These are phyloP conservation scores for Exaiptasia diaphana DNA, from an alignment of 64 coral and sea anemone genomes.

Conservation along the genomic window DNA sequence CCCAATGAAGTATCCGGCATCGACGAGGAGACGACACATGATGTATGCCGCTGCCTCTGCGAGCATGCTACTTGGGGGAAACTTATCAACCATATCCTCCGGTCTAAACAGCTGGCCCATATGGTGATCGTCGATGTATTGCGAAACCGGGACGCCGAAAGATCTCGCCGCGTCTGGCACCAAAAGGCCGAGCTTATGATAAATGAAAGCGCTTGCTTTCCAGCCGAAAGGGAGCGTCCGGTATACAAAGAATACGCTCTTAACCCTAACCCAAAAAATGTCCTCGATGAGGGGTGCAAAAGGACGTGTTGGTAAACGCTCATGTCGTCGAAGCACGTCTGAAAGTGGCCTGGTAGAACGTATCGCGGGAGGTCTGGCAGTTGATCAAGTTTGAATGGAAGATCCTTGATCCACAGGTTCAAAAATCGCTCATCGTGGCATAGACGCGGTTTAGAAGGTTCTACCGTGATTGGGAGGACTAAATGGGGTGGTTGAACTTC, in stretches of 20 bases:
- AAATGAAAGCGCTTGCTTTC: conserved; percentile 25
- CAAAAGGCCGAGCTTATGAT: not conserved
- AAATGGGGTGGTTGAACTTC: not conserved
- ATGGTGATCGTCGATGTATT: conserved; percentile 30
- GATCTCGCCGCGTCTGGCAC: not conserved
- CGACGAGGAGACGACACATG: not conserved
- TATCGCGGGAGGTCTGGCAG: not conserved
- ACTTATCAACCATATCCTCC: not conserved
- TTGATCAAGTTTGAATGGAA: conserved; percentile 12
- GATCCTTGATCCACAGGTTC: conserved; percentile 20
- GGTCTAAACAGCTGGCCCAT: conserved; percentile 7
- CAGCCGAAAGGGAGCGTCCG: conserved; percentile 15
- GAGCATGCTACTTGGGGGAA: not conserved
- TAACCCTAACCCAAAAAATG: conserved; percentile 11
- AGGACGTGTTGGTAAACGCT: not conserved
- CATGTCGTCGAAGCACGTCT: conserved; percentile 5
- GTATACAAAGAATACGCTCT: not conserved
- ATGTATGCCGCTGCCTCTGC: conserved; percentile 4
- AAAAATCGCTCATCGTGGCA: conserved; percentile 28
- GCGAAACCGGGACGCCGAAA: not conserved
- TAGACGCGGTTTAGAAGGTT: conserved; percentile 1
- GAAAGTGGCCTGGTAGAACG: not conserved
- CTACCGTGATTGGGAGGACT: conserved; percentile 4
- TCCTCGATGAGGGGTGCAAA: not conserved
- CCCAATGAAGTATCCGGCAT: conserved; percentile 39